These are phyloP conservation scores for Formicarius rufipectus DNA, from an alignment of 2,113 vertebrate species.

Conservation along the genomic window DNA sequence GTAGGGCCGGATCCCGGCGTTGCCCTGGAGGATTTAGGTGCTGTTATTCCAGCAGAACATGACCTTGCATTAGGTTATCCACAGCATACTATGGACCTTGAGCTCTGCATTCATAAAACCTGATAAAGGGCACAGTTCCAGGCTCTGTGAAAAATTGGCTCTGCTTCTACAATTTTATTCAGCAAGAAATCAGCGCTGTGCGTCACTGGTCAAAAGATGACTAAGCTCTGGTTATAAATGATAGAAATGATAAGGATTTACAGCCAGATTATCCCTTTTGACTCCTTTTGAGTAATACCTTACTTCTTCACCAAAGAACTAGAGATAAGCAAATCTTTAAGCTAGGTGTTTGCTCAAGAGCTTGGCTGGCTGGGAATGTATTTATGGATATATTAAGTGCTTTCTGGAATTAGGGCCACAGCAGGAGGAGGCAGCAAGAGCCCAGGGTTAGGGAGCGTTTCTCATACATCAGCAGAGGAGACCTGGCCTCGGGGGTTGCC, in stretches of 20 bases:
- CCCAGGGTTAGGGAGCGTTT: background rate
- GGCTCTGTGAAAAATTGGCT: conserved; percentile 42
- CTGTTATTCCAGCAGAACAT: background rate
- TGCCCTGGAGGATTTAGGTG: background rate
- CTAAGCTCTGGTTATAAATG: conserved; percentile 55
- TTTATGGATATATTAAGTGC: background rate
- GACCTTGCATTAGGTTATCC: background rate
- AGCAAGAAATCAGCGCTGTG: conserved; percentile 50
- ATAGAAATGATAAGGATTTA: conserved; percentile 37
- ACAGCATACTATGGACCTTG: background rate
- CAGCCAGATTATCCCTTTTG: background rate
- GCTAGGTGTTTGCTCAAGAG: background rate
- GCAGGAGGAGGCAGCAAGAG: background rate
- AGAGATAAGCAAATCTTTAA: conserved; percentile 7
- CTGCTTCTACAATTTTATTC: conserved; percentile 47
- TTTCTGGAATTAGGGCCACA: conserved; percentile 22
- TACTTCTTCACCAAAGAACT: background rate
- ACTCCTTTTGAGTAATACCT: background rate
- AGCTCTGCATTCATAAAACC: conserved; percentile 43
- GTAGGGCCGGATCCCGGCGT: background rate
- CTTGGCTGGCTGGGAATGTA: background rate
- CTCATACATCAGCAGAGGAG: background rate
- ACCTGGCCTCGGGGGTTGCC: background rate
- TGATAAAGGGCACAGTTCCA: conserved; percentile 6
- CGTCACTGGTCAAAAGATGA: conserved; percentile 63